These are phyloP conservation scores for Anarsia innoxiella DNA, from an alignment of 2,888 invertebrate species.

Conservation along the genomic window DNA sequence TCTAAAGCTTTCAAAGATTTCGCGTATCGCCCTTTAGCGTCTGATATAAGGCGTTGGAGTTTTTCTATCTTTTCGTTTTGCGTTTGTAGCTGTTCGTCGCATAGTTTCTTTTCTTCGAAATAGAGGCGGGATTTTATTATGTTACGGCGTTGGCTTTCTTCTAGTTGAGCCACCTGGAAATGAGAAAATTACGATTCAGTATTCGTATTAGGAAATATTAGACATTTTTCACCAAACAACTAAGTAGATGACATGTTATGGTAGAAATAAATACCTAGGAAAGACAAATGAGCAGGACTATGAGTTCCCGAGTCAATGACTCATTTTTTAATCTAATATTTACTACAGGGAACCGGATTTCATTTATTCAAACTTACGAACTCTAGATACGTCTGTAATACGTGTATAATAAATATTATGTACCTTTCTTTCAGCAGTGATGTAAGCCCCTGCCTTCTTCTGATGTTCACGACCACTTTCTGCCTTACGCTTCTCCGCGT, in stretches of 20 bases:
- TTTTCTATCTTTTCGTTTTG: constrained; percentile 90
- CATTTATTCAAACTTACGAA: too few relatives aligned
- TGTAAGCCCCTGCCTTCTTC: constrained; percentile 85
- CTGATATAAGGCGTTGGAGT: constrained; percentile 85
- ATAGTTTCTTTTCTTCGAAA: constrained; percentile 91
- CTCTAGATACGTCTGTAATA: not conserved
- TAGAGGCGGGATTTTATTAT: constrained; percentile 92
- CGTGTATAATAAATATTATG: constrained; percentile 1
- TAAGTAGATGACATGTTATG: too few relatives aligned
- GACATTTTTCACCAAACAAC: too few relatives aligned
- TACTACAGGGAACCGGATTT: too few relatives aligned
- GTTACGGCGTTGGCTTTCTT: constrained; percentile 86
- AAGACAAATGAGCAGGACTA: too few relatives aligned
- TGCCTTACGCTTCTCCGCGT: constrained; percentile 93
- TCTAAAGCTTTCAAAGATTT: constrained; percentile 89
- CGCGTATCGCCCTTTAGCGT: constrained; percentile 87
- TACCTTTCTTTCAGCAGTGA: constrained; percentile 86
- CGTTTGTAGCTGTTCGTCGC: constrained; percentile 88
- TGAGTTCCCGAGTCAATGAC: too few relatives aligned
- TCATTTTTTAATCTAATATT: too few relatives aligned
- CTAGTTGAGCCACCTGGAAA: constrained; percentile 82
- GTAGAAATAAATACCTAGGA: too few relatives aligned
- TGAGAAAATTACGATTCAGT: too few relatives aligned
- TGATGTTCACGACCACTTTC: constrained; percentile 93
- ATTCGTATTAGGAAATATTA: too few relatives aligned